Evolutionary conservation across 1,140 invertebrate genomes (phyloP).

Genomic region (Steinernema khuongi): DNA sequence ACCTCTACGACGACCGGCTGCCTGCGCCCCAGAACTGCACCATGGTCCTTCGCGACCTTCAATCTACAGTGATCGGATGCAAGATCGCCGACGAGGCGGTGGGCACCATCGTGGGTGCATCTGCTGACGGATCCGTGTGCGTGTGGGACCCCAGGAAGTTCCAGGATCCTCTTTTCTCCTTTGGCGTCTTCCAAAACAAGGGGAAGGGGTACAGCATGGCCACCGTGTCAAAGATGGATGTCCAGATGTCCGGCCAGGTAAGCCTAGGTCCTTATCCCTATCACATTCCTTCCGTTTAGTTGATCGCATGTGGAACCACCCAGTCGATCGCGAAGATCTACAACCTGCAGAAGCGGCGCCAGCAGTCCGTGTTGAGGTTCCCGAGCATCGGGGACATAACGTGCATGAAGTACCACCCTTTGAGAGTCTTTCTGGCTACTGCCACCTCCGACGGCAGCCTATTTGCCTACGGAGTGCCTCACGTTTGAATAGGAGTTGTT

Average conservation of each 20-base stretch:
- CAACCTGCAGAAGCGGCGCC: not conserved
- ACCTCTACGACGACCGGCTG: slow-evolving; percentile 39
- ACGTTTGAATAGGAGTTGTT: slow-evolving; percentile 4
- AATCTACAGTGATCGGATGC: slow-evolving; percentile 4
- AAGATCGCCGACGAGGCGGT: not conserved
- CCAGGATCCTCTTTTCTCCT: slow-evolving; percentile 4
- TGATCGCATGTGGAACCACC: not conserved
- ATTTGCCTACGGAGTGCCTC: not conserved
- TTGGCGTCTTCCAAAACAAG: not conserved
- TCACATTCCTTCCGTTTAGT: not conserved
- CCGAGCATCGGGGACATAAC: not conserved
- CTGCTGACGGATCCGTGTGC: slow-evolving; percentile 22
- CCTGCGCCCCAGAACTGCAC: slow-evolving; percentile 17
- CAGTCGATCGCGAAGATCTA: not conserved
- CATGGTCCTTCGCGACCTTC: not conserved
- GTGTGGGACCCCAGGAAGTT: slow-evolving; percentile 32
- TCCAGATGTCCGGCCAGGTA: not conserved
- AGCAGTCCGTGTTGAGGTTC: not conserved
- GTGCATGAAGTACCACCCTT: not conserved
- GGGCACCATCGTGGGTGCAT: slow-evolving; percentile 1
- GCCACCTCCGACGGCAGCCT: not conserved
- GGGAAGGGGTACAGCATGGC: not conserved
- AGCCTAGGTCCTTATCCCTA: not conserved
- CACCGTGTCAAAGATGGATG: not conserved
- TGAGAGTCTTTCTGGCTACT: not conserved